Conservation (phyloP, 1,140 invertebrate genomes). For the Antheraea mylitta region DNA sequence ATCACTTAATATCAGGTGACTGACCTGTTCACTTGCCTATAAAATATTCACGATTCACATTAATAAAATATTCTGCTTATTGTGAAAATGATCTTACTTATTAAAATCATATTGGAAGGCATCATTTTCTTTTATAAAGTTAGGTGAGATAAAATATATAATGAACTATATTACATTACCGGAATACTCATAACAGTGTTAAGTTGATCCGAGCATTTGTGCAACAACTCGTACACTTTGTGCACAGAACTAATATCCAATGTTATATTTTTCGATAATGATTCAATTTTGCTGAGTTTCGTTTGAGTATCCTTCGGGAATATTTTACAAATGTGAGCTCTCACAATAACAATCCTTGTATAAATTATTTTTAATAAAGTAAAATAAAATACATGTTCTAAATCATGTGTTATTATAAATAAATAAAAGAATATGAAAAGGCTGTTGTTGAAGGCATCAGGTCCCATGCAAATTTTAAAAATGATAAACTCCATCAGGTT, state of each 20-base stretch:
- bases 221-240: slow-evolving; percentile 46
- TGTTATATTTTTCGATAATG: slow-evolving; percentile 31
- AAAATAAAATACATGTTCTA: slow-evolving; percentile 36
- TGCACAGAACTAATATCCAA: slow-evolving; percentile 43
- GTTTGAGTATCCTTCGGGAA: slow-evolving; percentile 18
- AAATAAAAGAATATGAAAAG: slow-evolving; percentile 7
- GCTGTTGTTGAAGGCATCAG: no score
- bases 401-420: slow-evolving; percentile 29
- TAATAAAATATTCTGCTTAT: no score
- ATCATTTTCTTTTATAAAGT: not conserved
- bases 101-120: not conserved
- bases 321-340: slow-evolving; percentile 38
- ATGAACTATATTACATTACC: slow-evolving; percentile 30
- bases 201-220: slow-evolving; percentile 48
- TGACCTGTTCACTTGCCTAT: no score
- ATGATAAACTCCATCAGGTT: slow-evolving; percentile 24
- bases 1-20: no score
- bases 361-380: slow-evolving; percentile 29
- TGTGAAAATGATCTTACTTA: no score
- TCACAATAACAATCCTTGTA: slow-evolving; percentile 34
- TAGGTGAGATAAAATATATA: not conserved
- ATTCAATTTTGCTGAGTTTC: slow-evolving; percentile 32
- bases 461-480: slow-evolving; percentile 4
- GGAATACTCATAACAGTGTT: slow-evolving; percentile 49
- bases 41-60: no score